Base-by-base conservation (phyloP, 2,113 vertebrate genomes). In the Mastomys natalensis region DNA sequence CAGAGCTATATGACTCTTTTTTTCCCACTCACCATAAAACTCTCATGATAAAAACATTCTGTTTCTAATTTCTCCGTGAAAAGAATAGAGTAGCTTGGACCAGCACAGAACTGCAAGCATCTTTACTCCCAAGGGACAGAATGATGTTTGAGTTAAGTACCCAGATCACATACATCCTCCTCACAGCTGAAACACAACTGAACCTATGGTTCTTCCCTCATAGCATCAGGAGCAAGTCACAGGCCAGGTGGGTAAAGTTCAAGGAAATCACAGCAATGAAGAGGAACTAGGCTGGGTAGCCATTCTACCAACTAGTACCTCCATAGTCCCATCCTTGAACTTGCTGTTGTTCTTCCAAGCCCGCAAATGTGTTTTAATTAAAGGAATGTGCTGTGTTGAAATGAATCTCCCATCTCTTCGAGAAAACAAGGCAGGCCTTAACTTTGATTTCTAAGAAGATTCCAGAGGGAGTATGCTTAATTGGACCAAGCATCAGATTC, bases 401-500 rank as follows among this genome's bases (percentile, higher is more conserved):
- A 86, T 85, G 40, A 64, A 88, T 96, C 97, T 97, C 77, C 68
- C 70, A 82, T 88, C 2, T 0, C 73, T 91, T 26, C 3, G 7
- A 55, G 24, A 51, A 88, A 89, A 90, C 24, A 87, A 96, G 89
- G 74, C 53, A 85, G 80, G 62, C 24, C 87, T 93, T 97, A 82
- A 72, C 62, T 80, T 43, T 85, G 78, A 95, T 70, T 90, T 94
- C 87, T 80, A 58, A 95, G 58, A 64, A 80, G 68, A 86, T 34
- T 93, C 78, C 96, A 91, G 62, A 89, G 66, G 90, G 77, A 95
- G 29, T 53, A 29, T 26, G 55, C 53, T 77, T 95, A 96, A 96
- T 96, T 95, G 97, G 91, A 95, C 64, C 87, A 90, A 95, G 64
- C 15, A 91, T 91, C 77, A 94, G 82, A 86, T 72, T 86, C 64